These are phyloP conservation scores for Tokudaia muenninki DNA, from an alignment of 2,797 vertebrate species.

Conservation along the genomic window DNA sequence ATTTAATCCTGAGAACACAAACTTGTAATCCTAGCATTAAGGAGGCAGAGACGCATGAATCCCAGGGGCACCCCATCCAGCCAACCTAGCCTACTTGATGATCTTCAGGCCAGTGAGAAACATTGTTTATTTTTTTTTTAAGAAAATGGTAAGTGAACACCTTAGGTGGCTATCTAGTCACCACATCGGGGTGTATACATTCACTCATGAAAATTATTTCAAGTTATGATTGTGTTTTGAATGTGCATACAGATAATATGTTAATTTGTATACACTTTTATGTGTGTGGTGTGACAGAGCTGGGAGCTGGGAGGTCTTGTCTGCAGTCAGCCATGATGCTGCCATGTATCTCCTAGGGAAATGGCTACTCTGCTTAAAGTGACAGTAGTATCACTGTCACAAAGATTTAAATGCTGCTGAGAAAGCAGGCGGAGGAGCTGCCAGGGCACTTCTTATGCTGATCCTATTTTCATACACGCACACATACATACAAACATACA, in stretches of 20 bases:
- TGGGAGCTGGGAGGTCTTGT: background rate
- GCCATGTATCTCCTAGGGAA: background rate
- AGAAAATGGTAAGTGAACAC: background rate
- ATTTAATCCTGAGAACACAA: background rate
- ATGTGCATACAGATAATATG: background rate
- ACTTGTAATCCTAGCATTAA: background rate
- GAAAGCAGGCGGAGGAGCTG: background rate
- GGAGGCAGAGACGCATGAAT: background rate
- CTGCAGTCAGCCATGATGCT: background rate
- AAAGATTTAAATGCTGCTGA: slow-evolving; percentile 10
- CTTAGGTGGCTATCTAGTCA: background rate
- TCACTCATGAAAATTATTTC: background rate
- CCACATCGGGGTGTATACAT: background rate
- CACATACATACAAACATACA: background rate
- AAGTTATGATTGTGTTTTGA: slow-evolving; percentile 34
- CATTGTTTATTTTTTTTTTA: background rate
- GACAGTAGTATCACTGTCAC: background rate
- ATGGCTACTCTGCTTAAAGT: background rate
- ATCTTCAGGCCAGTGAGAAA: background rate
- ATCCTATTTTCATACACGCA: background rate
- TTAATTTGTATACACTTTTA: background rate
- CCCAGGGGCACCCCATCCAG: background rate
- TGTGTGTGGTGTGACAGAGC: background rate
- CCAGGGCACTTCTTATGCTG: background rate
- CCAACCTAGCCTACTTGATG: background rate